These are phyloP conservation scores for Elymnias hypermnestra DNA, from an alignment of 1,140 invertebrate species.

Conservation along the genomic window DNA sequence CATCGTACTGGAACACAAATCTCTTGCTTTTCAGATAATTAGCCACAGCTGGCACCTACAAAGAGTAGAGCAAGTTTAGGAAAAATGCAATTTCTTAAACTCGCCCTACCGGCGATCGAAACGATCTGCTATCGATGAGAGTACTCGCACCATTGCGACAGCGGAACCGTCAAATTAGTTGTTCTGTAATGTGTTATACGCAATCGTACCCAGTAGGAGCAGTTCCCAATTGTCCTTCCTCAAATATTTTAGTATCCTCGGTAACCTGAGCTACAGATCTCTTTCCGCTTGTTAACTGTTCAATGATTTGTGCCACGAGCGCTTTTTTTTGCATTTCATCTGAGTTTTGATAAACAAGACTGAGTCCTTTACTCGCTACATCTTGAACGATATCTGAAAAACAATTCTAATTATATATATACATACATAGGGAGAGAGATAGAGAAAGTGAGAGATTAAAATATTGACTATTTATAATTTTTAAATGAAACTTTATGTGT, in stretches of 20 bases:
- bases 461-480: neutral
- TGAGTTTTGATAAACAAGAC: slow-evolving; percentile 89
- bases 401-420: neutral
- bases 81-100: too few species aligned
- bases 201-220: slow-evolving; percentile 85
- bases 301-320: slow-evolving; percentile 86
- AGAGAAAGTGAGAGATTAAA: neutral
- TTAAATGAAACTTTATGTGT: too few species aligned
- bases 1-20: too few species aligned
- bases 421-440: too few species aligned
- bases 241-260: slow-evolving; percentile 90
- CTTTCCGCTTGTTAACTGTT: slow-evolving; percentile 90
- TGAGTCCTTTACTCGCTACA: slow-evolving; percentile 92
- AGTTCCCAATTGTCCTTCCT: slow-evolving; percentile 90
- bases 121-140: too few species aligned
- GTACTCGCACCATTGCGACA: too few species aligned
- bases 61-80: too few species aligned
- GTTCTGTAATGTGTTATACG: too few species aligned
- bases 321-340: slow-evolving; percentile 82
- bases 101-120: too few species aligned
- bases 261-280: slow-evolving; percentile 84
- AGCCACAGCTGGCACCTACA: too few species aligned
- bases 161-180: too few species aligned
- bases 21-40: too few species aligned
- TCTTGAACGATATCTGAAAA: slow-evolving; percentile 90